These are phyloP conservation scores for Limnothrissa miodon DNA, from an alignment of 2,113 vertebrate genomes.

Conservation along the genomic window DNA sequence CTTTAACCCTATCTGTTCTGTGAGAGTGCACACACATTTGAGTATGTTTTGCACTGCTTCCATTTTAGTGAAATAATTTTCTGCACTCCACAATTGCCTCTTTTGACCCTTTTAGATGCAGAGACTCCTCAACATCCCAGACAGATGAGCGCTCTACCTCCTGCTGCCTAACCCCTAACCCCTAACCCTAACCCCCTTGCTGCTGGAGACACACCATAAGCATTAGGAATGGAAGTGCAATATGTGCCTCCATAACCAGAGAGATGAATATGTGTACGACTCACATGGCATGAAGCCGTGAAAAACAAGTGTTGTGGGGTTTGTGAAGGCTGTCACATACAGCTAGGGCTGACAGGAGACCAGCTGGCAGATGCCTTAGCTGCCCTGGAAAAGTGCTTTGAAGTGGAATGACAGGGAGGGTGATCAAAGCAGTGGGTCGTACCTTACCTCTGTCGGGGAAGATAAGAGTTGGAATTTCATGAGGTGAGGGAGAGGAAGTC, in stretches of 20 bases:
- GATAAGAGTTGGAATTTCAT: neutral
- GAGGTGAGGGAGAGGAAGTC: neutral
- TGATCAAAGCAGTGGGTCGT: neutral
- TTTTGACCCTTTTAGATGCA: neutral
- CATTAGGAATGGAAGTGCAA: neutral
- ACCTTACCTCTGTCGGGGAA: neutral
- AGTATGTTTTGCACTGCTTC: too few species aligned
- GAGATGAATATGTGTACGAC: neutral
- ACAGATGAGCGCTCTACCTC: neutral
- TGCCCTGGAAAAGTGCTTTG: neutral
- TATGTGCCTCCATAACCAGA: neutral
- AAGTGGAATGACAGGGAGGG: neutral
- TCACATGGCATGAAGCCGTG: neutral
- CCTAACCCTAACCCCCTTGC: too few species aligned
- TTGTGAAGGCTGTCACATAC: neutral
- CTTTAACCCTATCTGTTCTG: too few species aligned
- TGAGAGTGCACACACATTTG: too few species aligned
- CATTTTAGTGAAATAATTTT: too few species aligned
- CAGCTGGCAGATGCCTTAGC: neutral
- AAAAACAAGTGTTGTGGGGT: neutral
- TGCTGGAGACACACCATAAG: neutral
- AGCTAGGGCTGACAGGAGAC: neutral
- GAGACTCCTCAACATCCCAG: neutral
- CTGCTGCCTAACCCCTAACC: neutral
- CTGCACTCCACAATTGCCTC: neutral